Percentiles rank a stretch among this genome's conserved stretches.
Evolutionary conservation across 1,140 invertebrate species (phyloP).

Genomic region (Megalonaias nervosa): DNA sequence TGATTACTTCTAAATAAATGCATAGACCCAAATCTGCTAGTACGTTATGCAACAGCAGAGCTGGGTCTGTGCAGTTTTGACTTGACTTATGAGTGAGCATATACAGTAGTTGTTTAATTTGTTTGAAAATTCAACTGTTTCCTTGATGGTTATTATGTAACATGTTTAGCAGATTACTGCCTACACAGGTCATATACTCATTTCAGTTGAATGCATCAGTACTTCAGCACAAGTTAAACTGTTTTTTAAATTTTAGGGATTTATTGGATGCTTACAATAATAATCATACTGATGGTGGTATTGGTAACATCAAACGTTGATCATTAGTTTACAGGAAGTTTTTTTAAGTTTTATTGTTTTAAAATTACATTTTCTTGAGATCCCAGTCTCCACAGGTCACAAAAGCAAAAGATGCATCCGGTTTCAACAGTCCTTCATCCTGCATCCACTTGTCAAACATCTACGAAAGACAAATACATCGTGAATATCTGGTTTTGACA

Average conservation of each 20-base stretch:
- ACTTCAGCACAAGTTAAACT: background rate
- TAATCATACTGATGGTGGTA: too few species aligned
- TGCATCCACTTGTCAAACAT: constrained; percentile 72
- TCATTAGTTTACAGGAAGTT: background rate
- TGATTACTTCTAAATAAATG: too few species aligned
- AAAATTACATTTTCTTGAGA: constrained; percentile 74
- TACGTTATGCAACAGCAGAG: too few species aligned
- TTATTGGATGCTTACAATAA: background rate
- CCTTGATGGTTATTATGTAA: too few species aligned
- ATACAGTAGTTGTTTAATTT: too few species aligned
- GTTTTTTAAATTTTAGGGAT: background rate
- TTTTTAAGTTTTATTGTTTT: background rate
- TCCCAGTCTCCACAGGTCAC: constrained; percentile 81
- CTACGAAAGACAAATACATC: constrained; percentile 49
- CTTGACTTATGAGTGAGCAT: too few species aligned
- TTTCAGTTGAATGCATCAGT: too few species aligned
- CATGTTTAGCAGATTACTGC: too few species aligned
- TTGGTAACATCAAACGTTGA: background rate
- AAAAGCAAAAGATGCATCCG: constrained; percentile 71
- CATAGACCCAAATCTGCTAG: too few species aligned
- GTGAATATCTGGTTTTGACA: constrained; percentile 51
- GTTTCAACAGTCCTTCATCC: constrained; percentile 63
- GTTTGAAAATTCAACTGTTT: too few species aligned
- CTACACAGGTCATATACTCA: too few species aligned
- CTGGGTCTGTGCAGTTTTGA: too few species aligned